Evolutionary conservation across 2,113 vertebrate species (phyloP).

Genomic region (Hoplias malabaricus): DNA sequence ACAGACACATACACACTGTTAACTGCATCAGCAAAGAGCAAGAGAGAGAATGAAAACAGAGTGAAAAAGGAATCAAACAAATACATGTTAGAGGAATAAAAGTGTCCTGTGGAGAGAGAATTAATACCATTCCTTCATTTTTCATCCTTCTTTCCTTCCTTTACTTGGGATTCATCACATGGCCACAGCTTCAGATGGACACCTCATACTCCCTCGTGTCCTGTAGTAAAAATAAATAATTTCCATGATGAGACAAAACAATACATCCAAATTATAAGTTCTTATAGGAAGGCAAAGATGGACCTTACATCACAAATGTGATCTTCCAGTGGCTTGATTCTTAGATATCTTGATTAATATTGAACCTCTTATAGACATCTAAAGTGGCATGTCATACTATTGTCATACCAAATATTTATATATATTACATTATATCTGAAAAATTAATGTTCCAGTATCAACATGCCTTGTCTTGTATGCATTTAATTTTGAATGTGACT

Average conservation of each 20-base stretch:
- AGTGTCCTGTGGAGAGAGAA: slow-evolving; percentile 44
- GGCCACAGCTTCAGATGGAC: slow-evolving; percentile 77
- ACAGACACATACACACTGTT: slow-evolving; percentile 1
- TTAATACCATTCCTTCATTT: slow-evolving; percentile 52
- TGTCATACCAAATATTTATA: too few relatives aligned
- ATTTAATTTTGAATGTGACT: too few relatives aligned
- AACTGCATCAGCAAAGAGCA: background rate
- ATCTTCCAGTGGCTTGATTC: too few relatives aligned
- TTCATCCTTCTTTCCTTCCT: slow-evolving; percentile 38
- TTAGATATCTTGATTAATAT: too few relatives aligned
- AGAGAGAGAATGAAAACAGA: slow-evolving; percentile 18
- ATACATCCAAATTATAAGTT: background rate
- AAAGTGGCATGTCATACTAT: too few relatives aligned
- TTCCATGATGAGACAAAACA: slow-evolving; percentile 29
- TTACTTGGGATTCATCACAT: slow-evolving; percentile 33
- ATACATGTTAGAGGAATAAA: slow-evolving; percentile 48
- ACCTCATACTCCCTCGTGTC: slow-evolving; percentile 91
- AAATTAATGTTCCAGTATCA: too few relatives aligned
- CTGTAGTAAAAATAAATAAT: slow-evolving; percentile 61
- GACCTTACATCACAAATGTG: background rate
- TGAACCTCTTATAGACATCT: too few relatives aligned
- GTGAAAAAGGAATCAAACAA: slow-evolving; percentile 20
- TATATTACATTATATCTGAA: too few relatives aligned
- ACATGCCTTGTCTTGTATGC: too few relatives aligned
- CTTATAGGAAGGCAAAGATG: background rate